Conservation (phyloP, 2,113 vertebrate species). For the Hemiprocne comata region DNA sequence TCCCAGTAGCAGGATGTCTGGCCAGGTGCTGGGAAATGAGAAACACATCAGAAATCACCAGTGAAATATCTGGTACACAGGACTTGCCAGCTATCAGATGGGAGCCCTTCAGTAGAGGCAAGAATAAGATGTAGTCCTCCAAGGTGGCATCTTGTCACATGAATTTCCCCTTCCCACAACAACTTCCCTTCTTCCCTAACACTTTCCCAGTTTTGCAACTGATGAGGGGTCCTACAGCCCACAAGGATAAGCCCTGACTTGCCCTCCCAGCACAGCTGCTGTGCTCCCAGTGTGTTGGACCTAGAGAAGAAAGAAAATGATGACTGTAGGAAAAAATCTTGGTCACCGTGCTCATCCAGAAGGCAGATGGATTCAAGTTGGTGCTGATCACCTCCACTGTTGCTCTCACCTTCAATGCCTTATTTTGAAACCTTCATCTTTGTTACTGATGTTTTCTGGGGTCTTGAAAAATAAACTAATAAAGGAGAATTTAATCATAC, state of each 20-base stretch:
- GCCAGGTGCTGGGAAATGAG: neutral
- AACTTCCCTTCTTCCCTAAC: neutral
- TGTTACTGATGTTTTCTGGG: neutral
- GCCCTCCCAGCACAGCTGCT: neutral
- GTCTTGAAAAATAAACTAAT: neutral
- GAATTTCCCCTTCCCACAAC: neutral
- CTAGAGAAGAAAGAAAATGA: neutral
- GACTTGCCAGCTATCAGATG: neutral
- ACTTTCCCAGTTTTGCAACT: neutral
- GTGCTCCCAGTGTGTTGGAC: neutral
- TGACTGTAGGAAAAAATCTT: fast-evolving
- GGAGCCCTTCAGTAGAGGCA: neutral
- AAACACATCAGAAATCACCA: neutral
- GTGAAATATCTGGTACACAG: neutral
- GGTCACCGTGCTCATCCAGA: neutral
- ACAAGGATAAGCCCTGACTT: neutral
- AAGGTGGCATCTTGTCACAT: neutral
- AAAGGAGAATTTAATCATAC: neutral
- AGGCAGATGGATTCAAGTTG: neutral
- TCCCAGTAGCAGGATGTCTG: neutral
- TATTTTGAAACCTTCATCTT: neutral
- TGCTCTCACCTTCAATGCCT: neutral
- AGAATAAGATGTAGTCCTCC: neutral
- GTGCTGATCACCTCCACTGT: neutral
- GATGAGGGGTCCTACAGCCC: neutral